These are phyloP conservation scores for Fragum sueziense DNA, from an alignment of 2,888 invertebrate species.

Conservation along the genomic window DNA sequence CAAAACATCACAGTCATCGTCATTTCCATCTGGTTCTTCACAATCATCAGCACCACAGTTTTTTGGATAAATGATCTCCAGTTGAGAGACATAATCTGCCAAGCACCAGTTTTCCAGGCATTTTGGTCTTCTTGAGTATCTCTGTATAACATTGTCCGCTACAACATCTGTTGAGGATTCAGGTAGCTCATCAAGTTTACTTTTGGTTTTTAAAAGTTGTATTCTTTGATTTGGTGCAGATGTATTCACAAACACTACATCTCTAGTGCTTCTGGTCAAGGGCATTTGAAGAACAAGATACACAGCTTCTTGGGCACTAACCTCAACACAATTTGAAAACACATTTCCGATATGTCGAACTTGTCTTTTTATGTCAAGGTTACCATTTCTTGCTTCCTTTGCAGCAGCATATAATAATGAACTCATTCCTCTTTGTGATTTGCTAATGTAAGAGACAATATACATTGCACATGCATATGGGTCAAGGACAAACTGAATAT, in stretches of 20 bases:
- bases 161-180: conserved; percentile 45
- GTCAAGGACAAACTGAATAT: too few species aligned
- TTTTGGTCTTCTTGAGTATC: conserved; percentile 42
- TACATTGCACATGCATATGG: too few species aligned
- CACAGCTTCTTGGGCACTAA: conserved; percentile 58
- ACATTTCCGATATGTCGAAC: conserved; percentile 56
- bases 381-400: conserved; percentile 59
- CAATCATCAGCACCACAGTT: background rate
- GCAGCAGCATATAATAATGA: conserved; percentile 29
- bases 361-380: conserved; percentile 40
- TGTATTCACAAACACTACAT: conserved; percentile 51
- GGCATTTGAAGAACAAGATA: conserved; percentile 40
- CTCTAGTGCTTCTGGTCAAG: conserved; percentile 21
- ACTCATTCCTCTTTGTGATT: conserved; percentile 26
- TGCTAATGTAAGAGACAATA: conserved; percentile 8
- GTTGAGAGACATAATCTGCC: conserved; percentile 36
- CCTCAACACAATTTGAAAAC: conserved; percentile 56
- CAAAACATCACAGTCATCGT: background rate
- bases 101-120: conserved; percentile 35
- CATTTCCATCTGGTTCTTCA: conserved; percentile 18
- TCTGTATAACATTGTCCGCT: conserved; percentile 22
- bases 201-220: conserved; percentile 31
- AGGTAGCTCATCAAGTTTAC: conserved; percentile 24
- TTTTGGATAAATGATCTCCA: conserved; percentile 37
- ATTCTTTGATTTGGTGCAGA: conserved; percentile 35